Evolutionary conservation across 2,113 vertebrate genomes (phyloP).

Genomic region (Hippocampus abdominalis): DNA sequence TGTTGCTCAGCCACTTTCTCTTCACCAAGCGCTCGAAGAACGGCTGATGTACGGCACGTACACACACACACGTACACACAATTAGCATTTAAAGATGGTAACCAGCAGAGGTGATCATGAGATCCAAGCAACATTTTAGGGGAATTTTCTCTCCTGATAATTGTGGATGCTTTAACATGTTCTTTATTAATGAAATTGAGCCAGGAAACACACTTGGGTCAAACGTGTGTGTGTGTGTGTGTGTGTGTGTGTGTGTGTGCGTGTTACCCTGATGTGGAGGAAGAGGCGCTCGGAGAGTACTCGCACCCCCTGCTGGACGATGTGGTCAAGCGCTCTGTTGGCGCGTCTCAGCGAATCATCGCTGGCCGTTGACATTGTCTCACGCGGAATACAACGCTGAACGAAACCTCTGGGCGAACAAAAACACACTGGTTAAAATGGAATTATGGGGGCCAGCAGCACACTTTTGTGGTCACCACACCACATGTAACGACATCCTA

Average conservation of each 20-base stretch:
- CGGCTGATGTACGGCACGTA: conserved; percentile 58
- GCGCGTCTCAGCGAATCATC: conserved; percentile 75
- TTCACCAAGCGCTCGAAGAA: conserved; percentile 84
- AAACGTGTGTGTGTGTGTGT: conserved; percentile 15
- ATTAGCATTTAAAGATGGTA: neutral
- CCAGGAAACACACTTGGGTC: too few relatives aligned
- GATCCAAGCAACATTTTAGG: too few relatives aligned
- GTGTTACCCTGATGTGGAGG: conserved; percentile 79
- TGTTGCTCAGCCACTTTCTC: conserved; percentile 82
- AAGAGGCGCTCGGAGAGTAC: conserved; percentile 78
- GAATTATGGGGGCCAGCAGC: neutral
- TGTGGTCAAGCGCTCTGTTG: conserved; percentile 71
- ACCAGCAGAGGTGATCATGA: too few relatives aligned
- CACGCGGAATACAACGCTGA: conserved; percentile 73
- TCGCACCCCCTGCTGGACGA: conserved; percentile 75
- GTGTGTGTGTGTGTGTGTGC: conserved; percentile 23
- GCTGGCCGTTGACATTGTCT: conserved; percentile 67
- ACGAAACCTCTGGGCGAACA: conserved; percentile 69
- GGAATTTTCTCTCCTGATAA: neutral
- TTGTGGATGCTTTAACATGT: neutral
- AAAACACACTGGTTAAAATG: neutral
- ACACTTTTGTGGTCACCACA: too few relatives aligned
- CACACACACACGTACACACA: neutral
- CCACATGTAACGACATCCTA: too few relatives aligned
- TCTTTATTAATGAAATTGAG: neutral